phyloP scores from a whole-genome alignment of 2,113 vertebrate genomes.

The Casuarius casuarius region DNA sequence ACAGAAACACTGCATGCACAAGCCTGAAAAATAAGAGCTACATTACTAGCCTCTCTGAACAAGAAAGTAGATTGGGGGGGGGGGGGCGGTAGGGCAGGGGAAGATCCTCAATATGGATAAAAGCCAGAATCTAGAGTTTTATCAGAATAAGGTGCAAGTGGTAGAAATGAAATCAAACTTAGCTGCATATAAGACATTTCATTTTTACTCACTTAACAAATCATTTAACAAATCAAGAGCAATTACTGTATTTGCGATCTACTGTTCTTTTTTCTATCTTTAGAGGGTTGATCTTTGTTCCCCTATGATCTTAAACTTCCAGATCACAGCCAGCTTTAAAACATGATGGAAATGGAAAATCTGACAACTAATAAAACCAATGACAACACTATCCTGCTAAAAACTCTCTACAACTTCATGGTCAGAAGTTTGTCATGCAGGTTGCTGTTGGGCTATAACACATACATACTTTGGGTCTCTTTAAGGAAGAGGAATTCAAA shows the following conservation, averaged over 20 bases:
- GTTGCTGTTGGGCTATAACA: not conserved
- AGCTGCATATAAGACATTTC: not conserved
- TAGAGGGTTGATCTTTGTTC: not conserved
- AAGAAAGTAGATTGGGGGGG: not conserved
- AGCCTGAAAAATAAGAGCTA: not conserved
- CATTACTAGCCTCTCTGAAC: not conserved
- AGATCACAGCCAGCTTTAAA: not conserved
- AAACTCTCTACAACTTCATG: not conserved
- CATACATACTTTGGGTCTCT: not conserved
- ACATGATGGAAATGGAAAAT: not conserved
- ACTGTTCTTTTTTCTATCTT: not conserved
- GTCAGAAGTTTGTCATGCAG: not conserved
- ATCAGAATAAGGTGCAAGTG: not conserved
- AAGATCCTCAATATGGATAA: not conserved
- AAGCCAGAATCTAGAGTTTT: not conserved
- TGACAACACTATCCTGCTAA: not conserved
- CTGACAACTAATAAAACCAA: not conserved
- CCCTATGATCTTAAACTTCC: not conserved
- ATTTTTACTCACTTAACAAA: accelerated
- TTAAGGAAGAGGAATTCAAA: slow-evolving; percentile 5
- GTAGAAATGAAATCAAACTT: not conserved
- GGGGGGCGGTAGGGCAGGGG: not conserved
- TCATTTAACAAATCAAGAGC: not conserved
- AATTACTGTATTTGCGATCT: not conserved
- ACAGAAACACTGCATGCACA: not conserved